Base-by-base conservation (phyloP, 2,888 invertebrate genomes). In the Stenchaetothrips biformis region DNA sequence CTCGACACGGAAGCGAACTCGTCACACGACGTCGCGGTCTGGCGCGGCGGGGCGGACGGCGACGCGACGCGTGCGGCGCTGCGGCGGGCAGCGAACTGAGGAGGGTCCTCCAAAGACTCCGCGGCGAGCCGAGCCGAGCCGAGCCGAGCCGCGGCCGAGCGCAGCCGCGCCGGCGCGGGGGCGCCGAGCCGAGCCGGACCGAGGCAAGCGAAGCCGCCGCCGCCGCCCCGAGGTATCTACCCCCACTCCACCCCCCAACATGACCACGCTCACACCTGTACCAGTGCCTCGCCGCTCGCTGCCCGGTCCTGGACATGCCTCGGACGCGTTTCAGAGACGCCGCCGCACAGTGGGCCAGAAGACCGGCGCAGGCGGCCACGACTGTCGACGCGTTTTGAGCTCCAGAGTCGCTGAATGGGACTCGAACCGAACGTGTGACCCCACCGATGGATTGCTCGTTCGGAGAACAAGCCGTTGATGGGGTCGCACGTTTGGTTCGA, bases 231-330 rank as follows among this genome's bases (percentile, higher is more conserved):
- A 37, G 37, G 37, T 37, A 37, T 25, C 25, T 11, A 7, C 67
- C 67, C 67, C 62, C n/a, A n/a, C 62, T n/a, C 62, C n/a, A 7
- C 16, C 62, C 67, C 67, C 67, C 21, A 25, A 74, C 67, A 74
- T 74, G 67, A 74, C 67, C 67, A 74, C 21, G 67, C 67, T 74
- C 67, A 74, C 67, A 74, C 67, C 67, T 74, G 67, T 74, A 74
- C 67, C 67, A 25, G 67, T 37, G 37, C 37, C 37, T 37, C 2
- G 37, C 37, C 4, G 37, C 37, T n/a, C n/a, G n/a, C 37, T 37
- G 37, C 2, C 37, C 37, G 37, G 37, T 1, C 37, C 37, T 37
- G 37, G 37, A 37, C 37, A 37, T 37, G 37, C 37, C 37, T 37
- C 37, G 37, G 37, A 1, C 37, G 37, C 37, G 37, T 37, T 37